These are phyloP conservation scores for Taphrorychus bicolor DNA, from an alignment of 2,888 invertebrate genomes.

Conservation along the genomic window DNA sequence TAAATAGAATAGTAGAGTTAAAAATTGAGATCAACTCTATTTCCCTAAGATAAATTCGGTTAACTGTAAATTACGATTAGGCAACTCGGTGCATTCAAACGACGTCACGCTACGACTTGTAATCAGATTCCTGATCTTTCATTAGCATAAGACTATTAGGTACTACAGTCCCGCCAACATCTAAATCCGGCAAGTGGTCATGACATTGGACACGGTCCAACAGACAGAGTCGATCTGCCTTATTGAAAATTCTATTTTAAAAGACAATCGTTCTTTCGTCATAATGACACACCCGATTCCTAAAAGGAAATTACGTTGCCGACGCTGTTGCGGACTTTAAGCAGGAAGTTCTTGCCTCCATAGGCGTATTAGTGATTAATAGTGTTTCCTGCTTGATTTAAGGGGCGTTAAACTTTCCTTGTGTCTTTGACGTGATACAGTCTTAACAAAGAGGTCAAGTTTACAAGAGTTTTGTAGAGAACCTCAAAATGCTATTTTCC, in stretches of 20 bases:
- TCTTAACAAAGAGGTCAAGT: too few relatives aligned
- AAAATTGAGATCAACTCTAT: too few relatives aligned
- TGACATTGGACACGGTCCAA: conserved; percentile 24
- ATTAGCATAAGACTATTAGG: background rate
- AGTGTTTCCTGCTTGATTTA: too few relatives aligned
- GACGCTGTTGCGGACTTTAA: background rate
- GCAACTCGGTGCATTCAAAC: too few relatives aligned
- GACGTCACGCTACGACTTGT: background rate
- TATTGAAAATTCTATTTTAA: conserved; percentile 6
- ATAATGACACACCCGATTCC: conserved; percentile 9
- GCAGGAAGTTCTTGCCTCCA: background rate
- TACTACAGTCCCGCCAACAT: background rate
- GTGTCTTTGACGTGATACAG: too few relatives aligned
- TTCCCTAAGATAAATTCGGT: too few relatives aligned
- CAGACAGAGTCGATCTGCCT: background rate
- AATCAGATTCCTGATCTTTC: background rate
- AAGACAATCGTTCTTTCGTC: conserved; percentile 17
- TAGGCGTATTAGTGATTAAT: too few relatives aligned
- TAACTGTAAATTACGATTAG: too few relatives aligned
- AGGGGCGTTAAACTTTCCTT: too few relatives aligned
- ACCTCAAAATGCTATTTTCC: too few relatives aligned
- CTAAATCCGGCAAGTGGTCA: conserved; percentile 22
- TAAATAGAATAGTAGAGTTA: too few relatives aligned
- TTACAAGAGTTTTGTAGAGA: too few relatives aligned
- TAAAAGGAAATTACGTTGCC: conserved; percentile 9